Conservation (phyloP, 1,140 invertebrate genomes). For the Drosophila pseudoananassae region DNA sequence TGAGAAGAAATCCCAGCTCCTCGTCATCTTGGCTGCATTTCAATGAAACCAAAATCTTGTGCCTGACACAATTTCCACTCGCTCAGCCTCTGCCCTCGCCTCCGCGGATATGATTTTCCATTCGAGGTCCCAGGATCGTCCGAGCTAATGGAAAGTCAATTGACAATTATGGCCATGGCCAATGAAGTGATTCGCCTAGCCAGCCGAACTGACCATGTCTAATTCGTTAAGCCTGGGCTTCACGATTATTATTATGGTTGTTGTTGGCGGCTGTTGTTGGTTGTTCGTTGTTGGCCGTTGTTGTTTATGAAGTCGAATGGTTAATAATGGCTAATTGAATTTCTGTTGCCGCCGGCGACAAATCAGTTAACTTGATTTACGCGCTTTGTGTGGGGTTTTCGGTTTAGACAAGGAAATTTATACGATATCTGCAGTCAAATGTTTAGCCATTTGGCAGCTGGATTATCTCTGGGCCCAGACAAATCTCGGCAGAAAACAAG, state of each 20-base stretch:
- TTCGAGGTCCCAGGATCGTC: conserved; percentile 44
- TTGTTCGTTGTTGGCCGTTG: conserved; percentile 23
- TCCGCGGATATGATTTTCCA: conserved; percentile 43
- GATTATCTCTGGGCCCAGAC: conserved; percentile 19
- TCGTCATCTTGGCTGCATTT: conserved; percentile 59
- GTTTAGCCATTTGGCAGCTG: conserved; percentile 19
- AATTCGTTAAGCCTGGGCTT: conserved; percentile 66
- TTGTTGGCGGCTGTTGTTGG: conserved; percentile 10
- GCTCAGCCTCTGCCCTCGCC: not conserved
- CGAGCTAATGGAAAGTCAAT: conserved; percentile 82
- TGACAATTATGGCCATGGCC: conserved; percentile 81
- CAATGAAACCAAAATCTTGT: conserved; percentile 74
- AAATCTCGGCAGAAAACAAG: conserved; percentile 23
- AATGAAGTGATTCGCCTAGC: conserved; percentile 75
- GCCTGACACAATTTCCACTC: conserved; percentile 46
- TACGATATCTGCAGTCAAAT: conserved; percentile 21
- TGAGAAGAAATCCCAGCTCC: conserved; percentile 25
- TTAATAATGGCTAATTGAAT: conserved; percentile 83
- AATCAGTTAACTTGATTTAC: conserved; percentile 80
- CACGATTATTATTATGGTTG: conserved; percentile 59
- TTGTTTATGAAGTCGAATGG: conserved; percentile 76
- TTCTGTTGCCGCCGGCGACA: conserved; percentile 75
- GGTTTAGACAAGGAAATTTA: conserved; percentile 31
- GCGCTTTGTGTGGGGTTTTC: conserved; percentile 58
- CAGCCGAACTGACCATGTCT: conserved; percentile 62